Percentiles rank a stretch among this genome's conserved stretches.
Evolutionary conservation across 1,140 invertebrate genomes (phyloP).

Genomic region (Thalassaphorura encarpata): DNA sequence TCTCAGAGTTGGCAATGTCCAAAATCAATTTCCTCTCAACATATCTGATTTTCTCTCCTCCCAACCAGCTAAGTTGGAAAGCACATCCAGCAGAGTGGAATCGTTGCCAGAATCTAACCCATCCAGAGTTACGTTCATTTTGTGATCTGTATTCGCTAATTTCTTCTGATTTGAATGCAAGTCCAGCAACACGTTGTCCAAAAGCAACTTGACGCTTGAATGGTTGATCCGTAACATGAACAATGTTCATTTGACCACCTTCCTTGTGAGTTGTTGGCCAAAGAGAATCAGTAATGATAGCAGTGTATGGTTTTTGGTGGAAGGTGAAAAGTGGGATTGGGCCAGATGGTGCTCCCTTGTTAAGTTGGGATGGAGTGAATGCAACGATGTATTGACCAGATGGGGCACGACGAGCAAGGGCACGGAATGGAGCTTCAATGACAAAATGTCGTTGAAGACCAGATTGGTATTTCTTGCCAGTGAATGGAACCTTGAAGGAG

Average conservation of each 20-base stretch:
- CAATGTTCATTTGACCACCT: constrained; percentile 30
- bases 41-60: constrained; percentile 12
- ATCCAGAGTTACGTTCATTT: constrained; percentile 19
- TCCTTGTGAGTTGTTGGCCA: constrained; percentile 25
- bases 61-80: constrained; percentile 20
- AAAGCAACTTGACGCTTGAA: constrained; percentile 1
- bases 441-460: constrained; percentile 28
- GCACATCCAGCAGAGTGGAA: constrained; percentile 21
- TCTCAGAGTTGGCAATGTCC: constrained; percentile 22
- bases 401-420: constrained; percentile 11
- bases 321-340: constrained; percentile 27
- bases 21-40: constrained; percentile 21
- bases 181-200: constrained; percentile 12
- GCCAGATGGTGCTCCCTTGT: constrained; percentile 20
- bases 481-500: constrained; percentile 26
- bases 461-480: constrained; percentile 24
- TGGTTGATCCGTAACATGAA: neutral
- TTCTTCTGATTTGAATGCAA: constrained; percentile 14
- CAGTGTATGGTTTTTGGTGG: constrained; percentile 30
- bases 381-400: constrained; percentile 16
- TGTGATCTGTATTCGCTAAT: constrained; percentile 24
- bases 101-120: constrained; percentile 14
- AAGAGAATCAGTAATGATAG: constrained; percentile 29
- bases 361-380: constrained; percentile 25
- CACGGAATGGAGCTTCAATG: constrained; percentile 22